These are phyloP conservation scores for Margaritifera margaritifera DNA, from an alignment of 2,888 invertebrate genomes.

Conservation along the genomic window DNA sequence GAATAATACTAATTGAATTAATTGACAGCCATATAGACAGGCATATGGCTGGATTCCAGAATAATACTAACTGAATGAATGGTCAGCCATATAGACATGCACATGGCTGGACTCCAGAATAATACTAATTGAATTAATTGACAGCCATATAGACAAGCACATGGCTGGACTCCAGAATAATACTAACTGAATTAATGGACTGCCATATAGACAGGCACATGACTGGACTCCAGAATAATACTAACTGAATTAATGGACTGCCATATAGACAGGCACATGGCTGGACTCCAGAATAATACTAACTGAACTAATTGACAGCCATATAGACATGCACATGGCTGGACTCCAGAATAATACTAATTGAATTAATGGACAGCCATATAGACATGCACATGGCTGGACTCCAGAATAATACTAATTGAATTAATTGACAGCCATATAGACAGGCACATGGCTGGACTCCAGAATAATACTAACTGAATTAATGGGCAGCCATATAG, in stretches of 20 bases:
- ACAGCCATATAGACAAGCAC: not conserved
- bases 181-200: not conserved
- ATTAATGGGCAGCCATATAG: not conserved
- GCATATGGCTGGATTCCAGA: not conserved
- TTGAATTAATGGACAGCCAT: not conserved
- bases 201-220: not conserved
- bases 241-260: not conserved
- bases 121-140: not conserved
- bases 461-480: not conserved
- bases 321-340: not conserved
- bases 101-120: not conserved
- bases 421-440: not conserved
- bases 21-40: not conserved
- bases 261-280: not conserved
- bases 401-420: not conserved
- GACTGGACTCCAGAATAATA: not conserved
- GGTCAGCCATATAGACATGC: not conserved
- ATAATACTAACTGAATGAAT: not conserved
- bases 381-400: not conserved
- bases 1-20: not conserved
- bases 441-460: too few species aligned
- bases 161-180: not conserved
- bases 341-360: not conserved
- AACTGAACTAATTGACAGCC: not conserved
- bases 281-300: not conserved